These are phyloP conservation scores for Enteromius afrohamiltoni DNA, from an alignment of 2,797 vertebrate species.

Conservation along the genomic window DNA sequence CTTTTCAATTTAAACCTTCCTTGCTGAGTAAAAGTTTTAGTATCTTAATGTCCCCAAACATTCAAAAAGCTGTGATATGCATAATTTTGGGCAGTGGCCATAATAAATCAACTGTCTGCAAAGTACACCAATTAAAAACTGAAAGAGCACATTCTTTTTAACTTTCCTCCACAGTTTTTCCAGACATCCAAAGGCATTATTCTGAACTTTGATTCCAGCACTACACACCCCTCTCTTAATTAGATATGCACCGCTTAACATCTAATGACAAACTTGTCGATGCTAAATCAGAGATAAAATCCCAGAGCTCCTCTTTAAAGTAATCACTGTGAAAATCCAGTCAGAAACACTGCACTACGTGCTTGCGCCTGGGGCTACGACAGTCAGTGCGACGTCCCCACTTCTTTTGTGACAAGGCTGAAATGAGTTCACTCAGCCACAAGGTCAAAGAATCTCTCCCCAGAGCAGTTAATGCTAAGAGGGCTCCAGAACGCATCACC, in stretches of 20 bases:
- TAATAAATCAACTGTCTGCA: background rate
- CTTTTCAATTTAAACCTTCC: background rate
- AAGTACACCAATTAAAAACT: background rate
- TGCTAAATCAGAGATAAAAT: constrained; percentile 56
- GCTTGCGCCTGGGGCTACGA: constrained; percentile 41
- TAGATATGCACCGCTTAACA: constrained; percentile 49
- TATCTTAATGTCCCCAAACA: background rate
- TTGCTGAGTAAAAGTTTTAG: background rate
- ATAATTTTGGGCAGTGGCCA: background rate
- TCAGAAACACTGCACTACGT: constrained; percentile 40
- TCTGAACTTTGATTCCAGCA: constrained; percentile 15
- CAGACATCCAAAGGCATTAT: background rate
- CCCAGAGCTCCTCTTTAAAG: constrained; percentile 53
- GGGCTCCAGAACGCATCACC: constrained; percentile 60
- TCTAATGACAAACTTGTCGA: constrained; percentile 60
- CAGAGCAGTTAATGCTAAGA: constrained; percentile 45
- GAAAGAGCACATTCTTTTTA: background rate
- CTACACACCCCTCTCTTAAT: constrained; percentile 45
- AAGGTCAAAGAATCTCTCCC: constrained; percentile 59
- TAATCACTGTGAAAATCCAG: constrained; percentile 59
- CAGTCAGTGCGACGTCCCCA: constrained; percentile 55
- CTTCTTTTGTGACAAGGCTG: constrained; percentile 54
- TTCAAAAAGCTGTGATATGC: background rate
- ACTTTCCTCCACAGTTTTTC: background rate
- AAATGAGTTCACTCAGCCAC: constrained; percentile 59